Evolutionary conservation across 2,888 invertebrate genomes (phyloP).

Genomic region (Galerucella nymphaeae): DNA sequence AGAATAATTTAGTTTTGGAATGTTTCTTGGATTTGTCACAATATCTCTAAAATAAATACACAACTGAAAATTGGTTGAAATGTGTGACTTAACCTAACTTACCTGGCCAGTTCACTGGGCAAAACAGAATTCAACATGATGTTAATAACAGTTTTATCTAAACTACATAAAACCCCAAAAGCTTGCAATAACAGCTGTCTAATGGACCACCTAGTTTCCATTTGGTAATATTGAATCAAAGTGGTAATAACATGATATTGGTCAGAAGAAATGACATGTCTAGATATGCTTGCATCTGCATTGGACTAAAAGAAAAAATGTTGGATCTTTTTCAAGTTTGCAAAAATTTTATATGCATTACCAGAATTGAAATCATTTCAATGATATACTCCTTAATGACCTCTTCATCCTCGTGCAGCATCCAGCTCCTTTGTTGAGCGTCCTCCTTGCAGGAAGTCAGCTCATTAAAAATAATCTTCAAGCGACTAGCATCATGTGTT

Average conservation of each 20-base stretch:
- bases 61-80: no score
- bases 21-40: slow-evolving; percentile 81
- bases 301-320: slow-evolving; percentile 75
- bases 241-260: slow-evolving; percentile 86
- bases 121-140: slow-evolving; percentile 88
- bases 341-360: slow-evolving; percentile 58
- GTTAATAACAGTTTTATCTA: slow-evolving; percentile 83
- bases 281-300: slow-evolving; percentile 89
- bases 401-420: slow-evolving; percentile 91
- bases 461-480: slow-evolving; percentile 86
- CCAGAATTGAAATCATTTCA: slow-evolving; percentile 85
- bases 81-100: slow-evolving; percentile 45
- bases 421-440: slow-evolving; percentile 95
- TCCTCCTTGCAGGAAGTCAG: slow-evolving; percentile 92
- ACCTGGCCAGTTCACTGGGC: slow-evolving; percentile 90
- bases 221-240: slow-evolving; percentile 94
- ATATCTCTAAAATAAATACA: slow-evolving; percentile 79
- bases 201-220: slow-evolving; percentile 91
- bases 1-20: slow-evolving; percentile 84
- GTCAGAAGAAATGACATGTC: slow-evolving; percentile 85
- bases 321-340: not conserved
- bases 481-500: slow-evolving; percentile 85
- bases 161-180: slow-evolving; percentile 87
- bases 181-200: slow-evolving; percentile 84
- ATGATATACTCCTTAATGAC: slow-evolving; percentile 87